A percentile compares a stretch with the other conserved stretches of the same genome.
phyloP scores from a whole-genome alignment of 2,797 vertebrate species.

The Periophthalmus magnuspinnatus region DNA sequence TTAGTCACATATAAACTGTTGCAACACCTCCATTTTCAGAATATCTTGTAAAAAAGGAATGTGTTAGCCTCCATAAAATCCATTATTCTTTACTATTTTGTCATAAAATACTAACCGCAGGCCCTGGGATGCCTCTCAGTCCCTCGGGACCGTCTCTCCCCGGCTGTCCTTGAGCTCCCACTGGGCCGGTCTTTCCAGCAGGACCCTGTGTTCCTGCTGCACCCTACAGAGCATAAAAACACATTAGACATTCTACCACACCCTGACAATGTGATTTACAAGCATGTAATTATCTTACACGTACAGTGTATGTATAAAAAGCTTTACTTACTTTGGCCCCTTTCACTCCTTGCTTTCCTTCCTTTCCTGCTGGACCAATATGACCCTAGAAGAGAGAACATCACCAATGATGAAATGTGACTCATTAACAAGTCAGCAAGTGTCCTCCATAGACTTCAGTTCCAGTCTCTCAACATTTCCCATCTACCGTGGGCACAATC shows the following conservation, averaged over 20 bases:
- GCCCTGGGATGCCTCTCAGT: constrained; percentile 87
- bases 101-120: constrained; percentile 80
- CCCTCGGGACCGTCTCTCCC: constrained; percentile 85
- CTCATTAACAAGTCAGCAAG: background rate
- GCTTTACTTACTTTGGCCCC: constrained; percentile 79
- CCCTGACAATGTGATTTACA: background rate
- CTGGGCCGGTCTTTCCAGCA: constrained; percentile 82
- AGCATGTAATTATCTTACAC: background rate
- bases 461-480: background rate
- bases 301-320: background rate
- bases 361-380: constrained; percentile 75
- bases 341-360: constrained; percentile 85
- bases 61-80: background rate
- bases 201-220: constrained; percentile 76
- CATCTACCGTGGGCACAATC: background rate
- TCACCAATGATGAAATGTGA: background rate
- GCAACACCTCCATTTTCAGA: background rate
- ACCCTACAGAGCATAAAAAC: constrained; percentile 72
- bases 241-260: constrained; percentile 1
- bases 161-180: constrained; percentile 85
- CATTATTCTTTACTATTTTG: background rate
- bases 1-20: background rate
- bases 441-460: background rate
- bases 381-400: constrained; percentile 73
- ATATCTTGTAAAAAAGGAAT: background rate